Evolutionary conservation across 2,888 invertebrate species (phyloP), one percentile per base, ranked within the genome.

Genomic region (Drosophila suboccidentalis): DNA sequence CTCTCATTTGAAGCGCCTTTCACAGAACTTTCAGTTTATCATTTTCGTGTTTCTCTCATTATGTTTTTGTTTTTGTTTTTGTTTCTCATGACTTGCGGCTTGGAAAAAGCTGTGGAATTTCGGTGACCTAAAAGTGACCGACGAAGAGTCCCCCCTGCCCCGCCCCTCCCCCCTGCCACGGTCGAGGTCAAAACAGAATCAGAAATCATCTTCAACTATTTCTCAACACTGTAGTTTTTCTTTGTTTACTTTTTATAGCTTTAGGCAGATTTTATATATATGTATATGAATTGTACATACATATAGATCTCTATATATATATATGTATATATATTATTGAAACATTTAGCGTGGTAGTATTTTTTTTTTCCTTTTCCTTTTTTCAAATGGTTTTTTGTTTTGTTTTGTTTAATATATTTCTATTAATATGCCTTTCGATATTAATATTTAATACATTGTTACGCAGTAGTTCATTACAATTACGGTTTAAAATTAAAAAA

Each of bases 371-470:
- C 63, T 64, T 54, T 44, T 69, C 39, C 15, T 62, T 64, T 58
- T 65, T 77, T 73, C 75, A 72, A 75, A 63, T 71, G 62, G 17
- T 67, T 70, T 68, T 54, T 64, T 32, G 10, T 36, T 61, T 22
- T 60, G 46, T 38, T 55, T 60, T 58, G 13, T 63, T 67, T 41
- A 47, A 87, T 78, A 82, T 82, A 77, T 74, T 80, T 80, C 78
- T 84, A 84, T 84, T 75, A 88, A 86, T 84, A 84, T 84, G 71
- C 89, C 66, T 67, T 86, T 75, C 32, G 73, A 88, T 88, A 84
- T 88, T 84, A 86, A 84, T 88, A 82, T 82, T 84, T 84, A 88
- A 84, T 84, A 84, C 89, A 88, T 71, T 67, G 63, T 83, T 88
- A 86, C 78, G 80, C 86, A 79, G 60, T 79, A 72, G 80, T 86